Percentiles rank a stretch among this genome's conserved stretches.
Conservation (phyloP, 2,113 vertebrate genomes). For the Istiophorus platypterus region DNA sequence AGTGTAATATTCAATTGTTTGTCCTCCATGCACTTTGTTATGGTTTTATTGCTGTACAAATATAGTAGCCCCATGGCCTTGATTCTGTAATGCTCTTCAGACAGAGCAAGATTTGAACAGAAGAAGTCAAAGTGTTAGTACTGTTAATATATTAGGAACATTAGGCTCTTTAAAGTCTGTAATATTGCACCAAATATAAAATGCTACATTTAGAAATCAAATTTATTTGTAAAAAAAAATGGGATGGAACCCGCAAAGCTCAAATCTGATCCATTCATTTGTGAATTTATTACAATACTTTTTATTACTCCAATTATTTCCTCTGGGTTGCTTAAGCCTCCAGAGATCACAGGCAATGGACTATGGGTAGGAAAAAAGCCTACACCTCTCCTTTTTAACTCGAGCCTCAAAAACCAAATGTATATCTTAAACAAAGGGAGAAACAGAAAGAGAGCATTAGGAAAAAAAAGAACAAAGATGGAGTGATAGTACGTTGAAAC, state of each 20-base stretch:
- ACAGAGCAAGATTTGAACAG: background rate
- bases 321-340: slow-evolving; percentile 27
- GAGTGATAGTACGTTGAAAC: slow-evolving; percentile 34
- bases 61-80: background rate
- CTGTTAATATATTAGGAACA: slow-evolving; percentile 8
- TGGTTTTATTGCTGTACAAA: slow-evolving; percentile 3
- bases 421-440: slow-evolving; percentile 24
- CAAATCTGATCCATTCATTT: slow-evolving; percentile 44
- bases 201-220: slow-evolving; percentile 40
- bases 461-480: slow-evolving; percentile 13
- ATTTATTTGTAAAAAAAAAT: slow-evolving; percentile 47
- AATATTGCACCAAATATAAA: slow-evolving; percentile 33
- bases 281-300: slow-evolving; percentile 45
- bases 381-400: slow-evolving; percentile 12
- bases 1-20: background rate
- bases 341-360: slow-evolving; percentile 31
- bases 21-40: background rate
- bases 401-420: slow-evolving; percentile 17
- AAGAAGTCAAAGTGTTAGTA: background rate
- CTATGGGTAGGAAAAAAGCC: background rate
- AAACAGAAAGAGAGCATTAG: slow-evolving; percentile 21
- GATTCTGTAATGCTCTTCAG: background rate
- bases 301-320: slow-evolving; percentile 57
- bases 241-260: slow-evolving; percentile 17
- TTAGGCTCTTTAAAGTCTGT: slow-evolving; percentile 2